Evolutionary conservation across 2,113 vertebrate species (phyloP).

Genomic region (Fukomys damarensis): DNA sequence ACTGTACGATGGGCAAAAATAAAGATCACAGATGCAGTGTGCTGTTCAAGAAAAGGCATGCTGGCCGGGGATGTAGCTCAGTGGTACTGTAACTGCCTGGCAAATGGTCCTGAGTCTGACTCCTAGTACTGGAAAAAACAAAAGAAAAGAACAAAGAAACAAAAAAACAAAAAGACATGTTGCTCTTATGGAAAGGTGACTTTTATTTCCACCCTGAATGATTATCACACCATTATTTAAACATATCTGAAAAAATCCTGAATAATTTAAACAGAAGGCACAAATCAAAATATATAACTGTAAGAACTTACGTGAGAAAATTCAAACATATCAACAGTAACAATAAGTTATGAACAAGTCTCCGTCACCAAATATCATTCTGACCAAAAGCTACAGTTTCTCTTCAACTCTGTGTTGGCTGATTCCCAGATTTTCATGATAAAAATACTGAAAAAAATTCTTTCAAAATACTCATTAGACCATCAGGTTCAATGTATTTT

Average conservation of each 20-base stretch:
- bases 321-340: conserved; percentile 44
- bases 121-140: too few relatives aligned
- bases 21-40: background rate
- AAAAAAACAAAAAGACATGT: background rate
- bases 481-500: conserved; percentile 38
- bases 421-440: conserved; percentile 76
- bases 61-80: too few relatives aligned
- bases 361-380: conserved; percentile 68
- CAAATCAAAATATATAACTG: conserved; percentile 83
- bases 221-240: conserved; percentile 82
- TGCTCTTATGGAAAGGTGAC: conserved; percentile 72
- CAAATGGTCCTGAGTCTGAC: too few relatives aligned
- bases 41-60: conserved; percentile 63
- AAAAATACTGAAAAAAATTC: conserved; percentile 69
- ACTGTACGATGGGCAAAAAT: background rate
- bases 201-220: conserved; percentile 86
- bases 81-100: too few relatives aligned
- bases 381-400: conserved; percentile 73
- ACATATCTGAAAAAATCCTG: conserved; percentile 68
- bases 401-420: conserved; percentile 70
- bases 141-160: too few relatives aligned
- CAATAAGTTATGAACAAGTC: conserved; percentile 71
- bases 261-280: conserved; percentile 89
- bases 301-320: conserved; percentile 64
- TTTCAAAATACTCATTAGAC: conserved; percentile 71